These are phyloP conservation scores for Gambusia affinis DNA, from an alignment of 2,113 vertebrate genomes.

Conservation along the genomic window DNA sequence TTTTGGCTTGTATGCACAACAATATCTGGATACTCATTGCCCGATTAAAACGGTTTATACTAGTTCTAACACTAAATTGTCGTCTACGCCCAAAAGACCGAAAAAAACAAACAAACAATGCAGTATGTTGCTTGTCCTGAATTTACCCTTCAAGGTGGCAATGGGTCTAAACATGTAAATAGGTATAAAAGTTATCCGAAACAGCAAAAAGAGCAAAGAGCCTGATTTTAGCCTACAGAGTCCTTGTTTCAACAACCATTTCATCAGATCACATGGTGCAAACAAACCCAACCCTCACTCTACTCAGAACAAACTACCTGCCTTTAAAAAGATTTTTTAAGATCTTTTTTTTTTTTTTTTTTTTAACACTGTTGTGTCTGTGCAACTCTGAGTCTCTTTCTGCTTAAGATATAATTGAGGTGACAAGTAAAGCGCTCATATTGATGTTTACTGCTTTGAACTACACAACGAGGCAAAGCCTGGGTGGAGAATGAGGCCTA, in stretches of 20 bases:
- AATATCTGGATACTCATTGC: background rate
- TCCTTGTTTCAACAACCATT: background rate
- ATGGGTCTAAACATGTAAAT: background rate
- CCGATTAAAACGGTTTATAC: background rate
- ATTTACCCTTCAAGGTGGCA: background rate
- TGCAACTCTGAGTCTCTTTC: slow-evolving; percentile 52
- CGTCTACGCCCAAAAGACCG: background rate
- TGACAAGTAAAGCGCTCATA: slow-evolving; percentile 78
- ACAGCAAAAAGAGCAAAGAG: background rate
- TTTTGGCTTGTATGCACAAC: background rate
- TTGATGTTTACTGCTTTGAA: slow-evolving; percentile 81
- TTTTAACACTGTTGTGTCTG: slow-evolving; percentile 38
- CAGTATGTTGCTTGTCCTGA: background rate
- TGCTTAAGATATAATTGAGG: slow-evolving; percentile 69
- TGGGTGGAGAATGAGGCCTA: slow-evolving; percentile 64
- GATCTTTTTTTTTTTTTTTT: slow-evolving; percentile 50
- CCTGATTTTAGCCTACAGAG: background rate
- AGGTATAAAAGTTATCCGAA: background rate
- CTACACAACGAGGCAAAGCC: slow-evolving; percentile 66
- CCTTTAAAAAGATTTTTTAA: slow-evolving; percentile 48
- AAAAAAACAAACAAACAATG: background rate
- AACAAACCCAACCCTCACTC: background rate
- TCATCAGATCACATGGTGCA: slow-evolving; percentile 1
- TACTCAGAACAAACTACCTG: background rate
- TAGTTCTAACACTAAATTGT: background rate